Evolutionary conservation across 2,888 invertebrate species (phyloP).

Genomic region (Bugulina stolonifera): DNA sequence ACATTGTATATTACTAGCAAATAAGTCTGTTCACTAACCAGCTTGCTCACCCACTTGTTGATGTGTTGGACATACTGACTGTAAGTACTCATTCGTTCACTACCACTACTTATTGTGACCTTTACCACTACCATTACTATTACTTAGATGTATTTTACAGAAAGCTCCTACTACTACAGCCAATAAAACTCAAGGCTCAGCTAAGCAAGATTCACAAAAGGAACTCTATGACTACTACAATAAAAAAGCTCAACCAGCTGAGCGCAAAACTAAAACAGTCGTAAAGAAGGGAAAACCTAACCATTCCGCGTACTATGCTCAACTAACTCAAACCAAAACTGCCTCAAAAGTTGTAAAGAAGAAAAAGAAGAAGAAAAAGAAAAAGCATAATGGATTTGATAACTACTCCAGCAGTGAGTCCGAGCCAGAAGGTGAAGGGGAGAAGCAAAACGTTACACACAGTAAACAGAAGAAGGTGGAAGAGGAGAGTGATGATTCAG

Average conservation of each 20-base stretch:
- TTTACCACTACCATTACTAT: too few relatives aligned
- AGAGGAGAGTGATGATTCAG: background rate
- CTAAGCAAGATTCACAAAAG: background rate
- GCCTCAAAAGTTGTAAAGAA: background rate
- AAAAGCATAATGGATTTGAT: background rate
- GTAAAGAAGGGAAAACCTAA: background rate
- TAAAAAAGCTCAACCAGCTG: background rate
- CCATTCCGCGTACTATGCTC: background rate
- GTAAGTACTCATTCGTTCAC: too few relatives aligned
- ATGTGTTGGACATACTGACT: too few relatives aligned
- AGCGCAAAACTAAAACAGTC: background rate
- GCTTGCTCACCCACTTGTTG: too few relatives aligned
- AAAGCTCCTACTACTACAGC: too few relatives aligned
- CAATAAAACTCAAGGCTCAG: background rate
- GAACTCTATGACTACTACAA: slow-evolving; percentile 9
- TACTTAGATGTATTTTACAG: too few relatives aligned
- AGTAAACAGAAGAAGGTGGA: background rate
- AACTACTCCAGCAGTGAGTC: slow-evolving; percentile 6
- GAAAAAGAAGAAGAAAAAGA: background rate
- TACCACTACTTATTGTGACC: too few relatives aligned
- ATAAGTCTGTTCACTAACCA: too few relatives aligned
- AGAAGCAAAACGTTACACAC: background rate
- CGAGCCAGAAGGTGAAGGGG: background rate
- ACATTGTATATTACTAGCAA: too few relatives aligned
- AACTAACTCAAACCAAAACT: background rate